Evolutionary conservation across 2,888 invertebrate genomes (phyloP), one percentile per base, ranked within the genome.

Genomic region (Suillia variegata): DNA sequence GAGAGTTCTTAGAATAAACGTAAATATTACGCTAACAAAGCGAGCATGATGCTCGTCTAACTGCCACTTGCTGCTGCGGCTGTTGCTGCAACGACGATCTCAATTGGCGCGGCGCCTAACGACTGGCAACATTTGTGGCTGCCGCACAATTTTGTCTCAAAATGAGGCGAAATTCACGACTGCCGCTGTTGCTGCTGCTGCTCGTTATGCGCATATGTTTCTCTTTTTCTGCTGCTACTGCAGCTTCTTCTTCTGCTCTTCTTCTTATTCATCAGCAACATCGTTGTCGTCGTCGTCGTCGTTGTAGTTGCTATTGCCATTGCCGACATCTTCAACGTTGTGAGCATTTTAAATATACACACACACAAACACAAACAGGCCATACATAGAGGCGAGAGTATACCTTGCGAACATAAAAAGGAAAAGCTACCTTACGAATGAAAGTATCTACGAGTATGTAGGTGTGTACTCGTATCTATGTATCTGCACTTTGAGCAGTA

Each of bases 261-360:
- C 12, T 17, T 42, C 20, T 47, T 62, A 60, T 58, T 69, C 71
- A 66, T 70, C 45, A n/a, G 38, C 38, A n/a, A 8, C 8, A 58
- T 62, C 59, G 17, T 56, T 57, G 42, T 70, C 61, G 55, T 65
- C 59, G 47, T 34, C 33, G 13, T 22, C 56, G 47, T 59, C 26
- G 38, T 62, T 54, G 59, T 58, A 58, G 24, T 60, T 64, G 67
- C 58, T 69, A 59, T 67, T 60, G 67, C 65, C 65, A 13, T 5
- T 20, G 45, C 18, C 45, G 45, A 18, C 45, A 13, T 45, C 45
- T 45, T 45, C 5, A 5, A 45, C 45, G 45, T 45, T 45, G 45
- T 45, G 45, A 45, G 45, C 45, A 45, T 45, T 18, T 45, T 18
- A 45, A 45, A 45, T 45, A 45, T 20, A 45, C 45, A 18, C 18